A percentile compares a stretch with the other conserved stretches of the same genome.
Evolutionary conservation across 2,113 vertebrate species (phyloP).

Genomic region (Ariopsis seemanni): DNA sequence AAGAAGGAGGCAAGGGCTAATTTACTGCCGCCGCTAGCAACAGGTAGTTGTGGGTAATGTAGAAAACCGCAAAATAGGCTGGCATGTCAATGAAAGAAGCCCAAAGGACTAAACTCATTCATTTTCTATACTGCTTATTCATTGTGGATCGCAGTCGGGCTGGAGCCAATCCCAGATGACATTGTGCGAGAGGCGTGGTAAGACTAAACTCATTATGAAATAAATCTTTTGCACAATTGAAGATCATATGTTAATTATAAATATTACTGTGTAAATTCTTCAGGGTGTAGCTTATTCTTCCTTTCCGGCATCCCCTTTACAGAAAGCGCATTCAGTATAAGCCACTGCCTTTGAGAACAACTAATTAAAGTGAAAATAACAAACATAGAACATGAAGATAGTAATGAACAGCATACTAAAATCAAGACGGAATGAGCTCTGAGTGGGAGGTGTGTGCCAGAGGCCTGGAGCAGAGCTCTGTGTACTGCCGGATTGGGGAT

Average conservation of each 20-base stretch:
- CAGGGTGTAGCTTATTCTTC: not conserved
- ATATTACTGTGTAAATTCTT: not conserved
- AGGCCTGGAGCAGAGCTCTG: conserved; percentile 11
- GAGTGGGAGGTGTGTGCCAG: not conserved
- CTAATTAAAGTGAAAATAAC: conserved; percentile 1
- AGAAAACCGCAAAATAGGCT: not conserved
- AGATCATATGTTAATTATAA: not conserved
- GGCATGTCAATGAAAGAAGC: not conserved
- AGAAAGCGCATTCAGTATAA: not conserved
- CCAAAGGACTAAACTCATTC: not conserved
- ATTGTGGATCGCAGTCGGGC: no score
- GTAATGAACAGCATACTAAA: conserved; percentile 18
- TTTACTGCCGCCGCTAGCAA: not conserved
- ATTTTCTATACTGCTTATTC: no score
- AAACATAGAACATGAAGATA: not conserved
- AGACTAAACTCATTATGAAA: not conserved
- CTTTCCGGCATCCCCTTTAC: not conserved
- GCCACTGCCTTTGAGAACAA: not conserved
- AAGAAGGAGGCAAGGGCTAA: not conserved
- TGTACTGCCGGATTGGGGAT: conserved; percentile 61
- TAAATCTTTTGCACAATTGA: not conserved
- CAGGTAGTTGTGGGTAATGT: not conserved
- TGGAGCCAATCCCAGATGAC: no score
- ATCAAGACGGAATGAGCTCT: conserved; percentile 6
- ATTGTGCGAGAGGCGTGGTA: no score